Percentiles rank a stretch among this genome's conserved stretches.
Conservation (phyloP, 2,113 vertebrate genomes). For the Pachypanchax playfairii region DNA sequence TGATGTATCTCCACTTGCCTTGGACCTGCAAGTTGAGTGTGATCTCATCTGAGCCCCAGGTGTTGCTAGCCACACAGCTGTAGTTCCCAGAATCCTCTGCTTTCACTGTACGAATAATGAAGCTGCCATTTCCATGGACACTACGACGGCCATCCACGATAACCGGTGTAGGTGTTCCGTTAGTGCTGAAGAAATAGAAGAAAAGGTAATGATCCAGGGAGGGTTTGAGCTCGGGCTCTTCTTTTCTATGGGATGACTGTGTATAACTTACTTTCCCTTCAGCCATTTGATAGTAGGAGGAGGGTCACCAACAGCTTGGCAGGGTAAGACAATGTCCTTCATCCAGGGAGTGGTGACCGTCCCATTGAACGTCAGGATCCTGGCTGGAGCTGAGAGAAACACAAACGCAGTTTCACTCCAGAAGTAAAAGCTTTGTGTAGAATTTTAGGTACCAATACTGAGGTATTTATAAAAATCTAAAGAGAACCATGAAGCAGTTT, state of each 20-base stretch:
- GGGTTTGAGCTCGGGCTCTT: neutral
- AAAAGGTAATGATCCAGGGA: neutral
- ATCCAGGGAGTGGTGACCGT: conserved; percentile 98
- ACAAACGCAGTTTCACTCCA: conserved; percentile 5
- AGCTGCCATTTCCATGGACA: conserved; percentile 94
- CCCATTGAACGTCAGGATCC: conserved; percentile 95
- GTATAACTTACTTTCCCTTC: conserved; percentile 91
- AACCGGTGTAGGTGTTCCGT: conserved; percentile 92
- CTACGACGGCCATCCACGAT: conserved; percentile 92
- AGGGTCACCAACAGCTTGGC: conserved; percentile 94
- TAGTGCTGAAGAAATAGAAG: conserved; percentile 77
- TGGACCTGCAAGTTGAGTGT: conserved; percentile 96
- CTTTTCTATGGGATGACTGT: neutral
- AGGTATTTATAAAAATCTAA: no score
- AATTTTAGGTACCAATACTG: no score
- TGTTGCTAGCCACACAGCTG: conserved; percentile 95
- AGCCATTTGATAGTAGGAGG: conserved; percentile 96
- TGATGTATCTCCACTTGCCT: conserved; percentile 77
- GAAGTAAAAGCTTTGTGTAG: no score
- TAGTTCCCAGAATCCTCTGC: conserved; percentile 98
- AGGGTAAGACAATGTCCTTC: conserved; percentile 95
- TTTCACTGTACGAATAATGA: conserved; percentile 95
- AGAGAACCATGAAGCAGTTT: neutral
- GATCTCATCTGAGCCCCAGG: conserved; percentile 97
- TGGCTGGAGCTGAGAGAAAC: conserved; percentile 86